Evolutionary conservation across 2,888 invertebrate species (phyloP), one percentile per base, ranked within the genome.

Genomic region (Callyntrura guangdongensis): DNA sequence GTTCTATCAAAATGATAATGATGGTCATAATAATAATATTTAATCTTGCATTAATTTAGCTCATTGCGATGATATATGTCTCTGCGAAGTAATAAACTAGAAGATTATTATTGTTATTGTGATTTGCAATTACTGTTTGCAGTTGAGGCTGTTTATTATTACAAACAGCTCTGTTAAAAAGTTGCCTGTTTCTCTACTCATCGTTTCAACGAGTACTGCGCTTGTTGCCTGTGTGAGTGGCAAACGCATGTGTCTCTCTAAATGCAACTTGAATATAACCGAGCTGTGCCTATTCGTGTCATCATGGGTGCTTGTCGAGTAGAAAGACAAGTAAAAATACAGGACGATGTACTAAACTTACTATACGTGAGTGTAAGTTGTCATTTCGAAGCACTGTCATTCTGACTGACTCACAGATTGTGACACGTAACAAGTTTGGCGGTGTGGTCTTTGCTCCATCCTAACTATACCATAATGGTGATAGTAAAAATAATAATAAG

Each of bases 371-470:
- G 20, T 74, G 79, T n/a, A 14, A 56, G 56, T 79, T 56, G 79
- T 56, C 72, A 45, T 14, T 79, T n/a, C 14, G 22, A 25, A 56
- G 1, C 27, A 79, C 56, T 79, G 79, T 22, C 79, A 56, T 14
- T 14, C n/a, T 25, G 25, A 64, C 64, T 22, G 69, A 72, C 45
- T 56, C 36, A 36, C 36, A 36, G 36, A 4, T 36, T 36, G 36
- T 36, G 36, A 36, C 36, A 36, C 6, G 36, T 45, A 74, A 61
- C 47, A 27, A 79, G 79, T 67, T 86, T 87, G 87, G 36, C 87
- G 87, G 87, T 87, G 87, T 87, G 87, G 87, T 87, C 87, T 72
- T 27, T 56, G 1, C 47, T 20, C 25, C 25, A 0, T 25, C 14
- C 8, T 11, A 25, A 27, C 56, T n/a, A 56, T 25, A 56, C 53